A percentile compares a stretch with the other conserved stretches of the same genome.
Conservation (phyloP, 2,888 invertebrate species). For the Scaptomyza caliginosa region DNA sequence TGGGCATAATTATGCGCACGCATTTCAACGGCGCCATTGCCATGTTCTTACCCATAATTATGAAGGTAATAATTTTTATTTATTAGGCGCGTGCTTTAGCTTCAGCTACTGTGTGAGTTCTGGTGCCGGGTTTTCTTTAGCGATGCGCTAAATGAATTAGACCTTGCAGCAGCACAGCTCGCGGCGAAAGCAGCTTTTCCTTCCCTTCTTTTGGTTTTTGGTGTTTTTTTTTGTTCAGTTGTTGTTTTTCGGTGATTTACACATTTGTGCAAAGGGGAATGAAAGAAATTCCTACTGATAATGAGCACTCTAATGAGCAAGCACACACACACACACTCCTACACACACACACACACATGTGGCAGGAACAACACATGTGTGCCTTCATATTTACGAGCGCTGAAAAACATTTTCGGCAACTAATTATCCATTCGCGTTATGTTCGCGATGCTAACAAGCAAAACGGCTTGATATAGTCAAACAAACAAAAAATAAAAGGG, state of each 20-base stretch:
- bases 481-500: background rate
- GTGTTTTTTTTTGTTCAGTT: constrained; percentile 9
- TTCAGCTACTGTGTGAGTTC: constrained; percentile 48
- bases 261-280: constrained; percentile 42
- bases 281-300: constrained; percentile 62
- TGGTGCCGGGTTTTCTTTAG: constrained; percentile 42
- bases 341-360: constrained; percentile 47
- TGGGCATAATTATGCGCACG: constrained; percentile 75
- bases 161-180: constrained; percentile 25
- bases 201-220: constrained; percentile 19
- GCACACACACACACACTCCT: constrained; percentile 31
- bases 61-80: constrained; percentile 82
- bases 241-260: constrained; percentile 69
- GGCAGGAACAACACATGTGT: constrained; percentile 75
- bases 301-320: constrained; percentile 77
- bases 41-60: constrained; percentile 80
- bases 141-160: constrained; percentile 43
- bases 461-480: background rate
- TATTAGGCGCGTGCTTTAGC: constrained; percentile 79
- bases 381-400: constrained; percentile 81
- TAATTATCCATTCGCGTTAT: constrained; percentile 82
- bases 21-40: constrained; percentile 62
- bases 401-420: constrained; percentile 81
- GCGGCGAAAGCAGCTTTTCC: constrained; percentile 49
- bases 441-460: constrained; percentile 71